Conservation (phyloP, 2,888 invertebrate genomes). For the Himalopsyche japonica region DNA sequence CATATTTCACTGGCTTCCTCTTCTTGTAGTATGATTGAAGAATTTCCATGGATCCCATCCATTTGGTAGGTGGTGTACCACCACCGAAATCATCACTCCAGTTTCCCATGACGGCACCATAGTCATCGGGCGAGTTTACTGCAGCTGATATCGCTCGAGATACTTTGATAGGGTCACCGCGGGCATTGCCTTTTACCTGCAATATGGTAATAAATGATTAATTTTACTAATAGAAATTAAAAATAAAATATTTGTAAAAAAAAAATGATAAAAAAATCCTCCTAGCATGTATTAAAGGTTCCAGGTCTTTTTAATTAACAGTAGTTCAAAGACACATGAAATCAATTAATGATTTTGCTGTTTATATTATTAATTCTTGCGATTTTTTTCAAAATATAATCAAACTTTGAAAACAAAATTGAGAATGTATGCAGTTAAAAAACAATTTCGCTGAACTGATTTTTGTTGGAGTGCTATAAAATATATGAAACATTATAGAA, state of each 20-base stretch:
- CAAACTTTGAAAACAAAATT: too few species aligned
- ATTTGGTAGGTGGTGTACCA: conserved; percentile 84
- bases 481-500: too few species aligned
- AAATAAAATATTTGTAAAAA: too few species aligned
- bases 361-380: too few species aligned
- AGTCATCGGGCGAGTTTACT: conserved; percentile 85
- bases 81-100: conserved; percentile 87
- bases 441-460: background rate
- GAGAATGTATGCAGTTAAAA: background rate
- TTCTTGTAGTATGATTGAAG: conserved; percentile 81
- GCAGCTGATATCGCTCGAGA: conserved; percentile 83
- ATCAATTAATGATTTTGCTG: too few species aligned
- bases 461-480: too few species aligned
- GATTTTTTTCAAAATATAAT: too few species aligned
- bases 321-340: too few species aligned
- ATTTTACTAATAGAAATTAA: too few species aligned
- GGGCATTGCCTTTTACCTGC: conserved; percentile 61
- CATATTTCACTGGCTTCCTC: conserved; percentile 87
- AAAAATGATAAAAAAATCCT: too few species aligned
- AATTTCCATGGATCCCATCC: conserved; percentile 87
- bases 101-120: conserved; percentile 83
- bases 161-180: conserved; percentile 78
- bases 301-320: too few species aligned
- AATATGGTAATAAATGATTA: background rate
- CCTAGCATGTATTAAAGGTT: too few species aligned